Percentiles rank a stretch among this genome's conserved stretches.
Conservation (phyloP, 2,113 vertebrate genomes). For the Sardina pilchardus region DNA sequence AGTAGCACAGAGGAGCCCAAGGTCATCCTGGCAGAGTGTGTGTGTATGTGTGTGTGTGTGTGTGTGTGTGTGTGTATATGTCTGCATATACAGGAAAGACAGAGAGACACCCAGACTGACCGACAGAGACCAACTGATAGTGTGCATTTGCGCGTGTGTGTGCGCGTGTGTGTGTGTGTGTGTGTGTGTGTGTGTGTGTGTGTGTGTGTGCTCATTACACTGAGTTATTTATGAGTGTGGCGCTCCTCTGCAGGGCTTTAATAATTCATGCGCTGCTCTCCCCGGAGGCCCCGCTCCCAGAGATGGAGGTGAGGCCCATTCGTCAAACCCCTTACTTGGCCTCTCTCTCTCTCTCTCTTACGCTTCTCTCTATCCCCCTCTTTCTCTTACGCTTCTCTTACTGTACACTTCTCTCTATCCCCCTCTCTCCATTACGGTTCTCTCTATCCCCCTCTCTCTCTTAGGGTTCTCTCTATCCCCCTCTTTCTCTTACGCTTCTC, state of each 20-base stretch:
- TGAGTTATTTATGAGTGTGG: constrained; percentile 67
- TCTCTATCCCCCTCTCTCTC: neutral
- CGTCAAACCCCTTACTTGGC: constrained; percentile 67
- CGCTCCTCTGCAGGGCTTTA: constrained; percentile 60
- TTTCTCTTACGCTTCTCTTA: constrained; percentile 10
- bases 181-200: constrained; percentile 25
- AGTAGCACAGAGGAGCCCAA: constrained; percentile 21
- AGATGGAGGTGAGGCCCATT: constrained; percentile 65
- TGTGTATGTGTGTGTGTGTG: too few relatives aligned
- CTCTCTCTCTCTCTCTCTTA: constrained; percentile 55
- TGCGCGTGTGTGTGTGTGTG: neutral
- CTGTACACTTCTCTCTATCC: constrained; percentile 48
- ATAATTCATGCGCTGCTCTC: constrained; percentile 76
- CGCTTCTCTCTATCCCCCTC: constrained; percentile 40
- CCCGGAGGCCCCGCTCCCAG: constrained; percentile 65
- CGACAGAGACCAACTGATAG: too few relatives aligned
- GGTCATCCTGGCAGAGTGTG: constrained; percentile 36
- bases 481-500: constrained; percentile 55
- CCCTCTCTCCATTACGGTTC: neutral
- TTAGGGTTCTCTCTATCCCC: neutral
- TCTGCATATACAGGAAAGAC: too few relatives aligned
- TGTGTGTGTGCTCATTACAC: constrained; percentile 65
- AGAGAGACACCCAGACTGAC: too few relatives aligned
- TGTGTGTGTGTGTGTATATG: constrained; percentile 20
- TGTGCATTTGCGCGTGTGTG: constrained; percentile 36